Conservation (phyloP, 2,797 vertebrate genomes). For the Sebastes itinus region DNA sequence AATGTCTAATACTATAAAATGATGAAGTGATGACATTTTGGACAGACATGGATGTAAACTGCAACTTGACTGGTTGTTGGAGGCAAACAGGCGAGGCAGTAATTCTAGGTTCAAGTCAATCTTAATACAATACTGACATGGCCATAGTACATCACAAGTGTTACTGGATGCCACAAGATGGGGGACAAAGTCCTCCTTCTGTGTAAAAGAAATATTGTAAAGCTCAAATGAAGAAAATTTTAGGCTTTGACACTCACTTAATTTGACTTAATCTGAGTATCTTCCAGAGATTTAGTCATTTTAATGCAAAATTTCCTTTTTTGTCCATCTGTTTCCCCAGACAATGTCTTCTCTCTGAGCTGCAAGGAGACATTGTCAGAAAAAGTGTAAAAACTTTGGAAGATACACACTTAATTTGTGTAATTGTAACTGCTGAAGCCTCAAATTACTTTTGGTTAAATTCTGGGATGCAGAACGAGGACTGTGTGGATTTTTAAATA, state of each 20-base stretch:
- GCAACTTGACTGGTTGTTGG: too few relatives aligned
- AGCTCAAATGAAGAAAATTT: neutral
- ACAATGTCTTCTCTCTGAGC: neutral
- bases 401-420: neutral
- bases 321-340: neutral
- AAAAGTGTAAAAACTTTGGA: neutral
- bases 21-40: too few relatives aligned
- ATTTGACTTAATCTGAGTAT: neutral
- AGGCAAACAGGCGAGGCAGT: too few relatives aligned
- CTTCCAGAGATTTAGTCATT: neutral
- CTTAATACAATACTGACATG: neutral
- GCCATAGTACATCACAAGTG: neutral
- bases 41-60: too few relatives aligned
- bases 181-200: neutral
- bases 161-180: too few relatives aligned
- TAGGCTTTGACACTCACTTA: neutral
- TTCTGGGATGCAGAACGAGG: neutral
- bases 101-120: too few relatives aligned
- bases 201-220: neutral
- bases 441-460: neutral
- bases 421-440: neutral
- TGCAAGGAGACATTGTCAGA: neutral
- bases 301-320: neutral
- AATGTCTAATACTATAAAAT: too few relatives aligned
- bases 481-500: neutral